phyloP scores from a whole-genome alignment of 2,888 invertebrate genomes.

The Lepidocyrtinus sp. region DNA sequence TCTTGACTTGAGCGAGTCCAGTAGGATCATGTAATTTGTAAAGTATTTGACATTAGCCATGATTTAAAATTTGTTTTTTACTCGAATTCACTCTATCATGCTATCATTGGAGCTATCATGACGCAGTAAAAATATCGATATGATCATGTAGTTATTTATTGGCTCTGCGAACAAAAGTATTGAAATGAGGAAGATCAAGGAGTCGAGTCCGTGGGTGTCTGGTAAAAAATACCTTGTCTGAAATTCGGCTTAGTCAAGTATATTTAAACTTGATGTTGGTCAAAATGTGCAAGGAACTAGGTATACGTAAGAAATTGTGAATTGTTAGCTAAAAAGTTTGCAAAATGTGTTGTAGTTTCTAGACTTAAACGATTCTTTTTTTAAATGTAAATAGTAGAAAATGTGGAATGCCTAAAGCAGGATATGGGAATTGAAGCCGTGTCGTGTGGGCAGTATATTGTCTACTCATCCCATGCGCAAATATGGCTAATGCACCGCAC shows the following conservation, averaged over 20 bases:
- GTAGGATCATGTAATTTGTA: neutral
- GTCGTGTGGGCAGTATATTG: neutral
- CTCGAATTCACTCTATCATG: too few species aligned
- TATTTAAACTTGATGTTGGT: neutral
- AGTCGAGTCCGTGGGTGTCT: conserved; percentile 46
- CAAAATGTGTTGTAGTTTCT: too few species aligned
- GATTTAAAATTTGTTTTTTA: too few species aligned
- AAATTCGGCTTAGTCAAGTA: conserved; percentile 16
- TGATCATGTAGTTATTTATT: conserved; percentile 40
- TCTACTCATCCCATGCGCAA: neutral
- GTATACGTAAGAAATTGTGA: too few species aligned
- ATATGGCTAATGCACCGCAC: conserved; percentile 41
- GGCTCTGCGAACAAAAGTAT: conserved; percentile 22
- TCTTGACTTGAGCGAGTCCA: neutral
- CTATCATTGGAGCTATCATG: neutral
- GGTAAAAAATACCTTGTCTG: conserved; percentile 31
- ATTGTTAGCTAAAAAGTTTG: too few species aligned
- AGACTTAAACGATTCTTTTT: conserved; percentile 8
- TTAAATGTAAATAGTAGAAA: conserved; percentile 15
- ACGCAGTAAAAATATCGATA: neutral
- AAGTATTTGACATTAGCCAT: neutral
- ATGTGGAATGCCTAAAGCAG: neutral
- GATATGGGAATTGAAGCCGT: neutral
- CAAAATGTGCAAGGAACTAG: too few species aligned
- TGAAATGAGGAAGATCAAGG: conserved; percentile 50